phyloP scores from a whole-genome alignment of 1,140 invertebrate genomes.

The Rhagoletis pomonella region DNA sequence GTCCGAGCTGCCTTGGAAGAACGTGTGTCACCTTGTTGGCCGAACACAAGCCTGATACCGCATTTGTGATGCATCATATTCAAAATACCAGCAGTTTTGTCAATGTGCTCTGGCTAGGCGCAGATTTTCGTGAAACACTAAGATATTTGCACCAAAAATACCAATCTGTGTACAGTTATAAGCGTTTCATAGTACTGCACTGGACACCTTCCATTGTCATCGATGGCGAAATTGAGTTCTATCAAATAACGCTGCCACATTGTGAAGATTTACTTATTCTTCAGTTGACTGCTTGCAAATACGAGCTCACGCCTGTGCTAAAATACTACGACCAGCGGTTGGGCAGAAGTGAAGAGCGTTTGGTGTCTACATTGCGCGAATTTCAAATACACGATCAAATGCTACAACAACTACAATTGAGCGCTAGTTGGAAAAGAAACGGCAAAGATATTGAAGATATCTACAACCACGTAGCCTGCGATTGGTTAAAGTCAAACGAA shows the following conservation, averaged over 20 bases:
- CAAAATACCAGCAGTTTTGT: constrained; percentile 75
- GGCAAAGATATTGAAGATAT: constrained; percentile 18
- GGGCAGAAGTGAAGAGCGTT: constrained; percentile 73
- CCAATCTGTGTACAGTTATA: constrained; percentile 64
- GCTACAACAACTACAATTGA: constrained; percentile 8
- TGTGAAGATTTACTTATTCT: constrained; percentile 74
- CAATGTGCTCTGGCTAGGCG: constrained; percentile 80
- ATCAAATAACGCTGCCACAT: constrained; percentile 76
- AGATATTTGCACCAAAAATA: constrained; percentile 71
- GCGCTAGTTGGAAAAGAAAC: neutral
- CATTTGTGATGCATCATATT: constrained; percentile 62
- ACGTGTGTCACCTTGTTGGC: constrained; percentile 64
- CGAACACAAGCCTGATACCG: constrained; percentile 61
- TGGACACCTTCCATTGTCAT: constrained; percentile 82
- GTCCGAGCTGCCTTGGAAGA: constrained; percentile 56
- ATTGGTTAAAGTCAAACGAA: constrained; percentile 80
- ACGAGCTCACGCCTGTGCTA: constrained; percentile 80
- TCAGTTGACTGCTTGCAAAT: constrained; percentile 76
- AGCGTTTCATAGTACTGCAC: constrained; percentile 79
- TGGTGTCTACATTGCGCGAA: constrained; percentile 73
- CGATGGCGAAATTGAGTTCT: constrained; percentile 75
- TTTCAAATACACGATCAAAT: constrained; percentile 56
- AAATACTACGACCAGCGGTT: constrained; percentile 81
- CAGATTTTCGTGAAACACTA: constrained; percentile 75
- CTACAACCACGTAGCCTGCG: constrained; percentile 79